Base-by-base conservation (phyloP, 2,888 invertebrate genomes). In the Clivina fossor region DNA sequence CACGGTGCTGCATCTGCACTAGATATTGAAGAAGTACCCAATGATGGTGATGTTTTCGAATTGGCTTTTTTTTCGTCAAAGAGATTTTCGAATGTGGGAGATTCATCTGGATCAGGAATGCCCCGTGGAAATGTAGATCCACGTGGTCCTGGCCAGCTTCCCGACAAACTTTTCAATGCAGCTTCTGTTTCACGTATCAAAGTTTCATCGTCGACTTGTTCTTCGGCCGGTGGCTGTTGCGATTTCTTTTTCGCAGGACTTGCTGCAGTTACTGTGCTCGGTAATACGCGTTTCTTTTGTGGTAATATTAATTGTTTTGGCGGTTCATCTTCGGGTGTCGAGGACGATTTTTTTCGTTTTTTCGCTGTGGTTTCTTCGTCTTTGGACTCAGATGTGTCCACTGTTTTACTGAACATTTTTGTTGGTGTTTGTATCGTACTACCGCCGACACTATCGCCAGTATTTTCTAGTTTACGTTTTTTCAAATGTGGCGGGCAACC, bases 131-230 rank as follows among this genome's bases (percentile, higher is more conserved):
- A 85, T 5, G 78, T 68, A 24, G 81, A 80, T 4, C 80, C 80
- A 40, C 84, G 74, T 19, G 84, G 83, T 9, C 87, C 87, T 4
- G 86, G 84, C 88, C 91, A 91, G 70, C 86, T 90, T 11, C 90
- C 90, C 0, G 92, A 90, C n/a, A 93, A 75, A 63, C 88, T 88
- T 71, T 90, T 89, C 22, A 93, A 73, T 0, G 92, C 92, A 1
- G 90, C 90, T 70, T 93, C 92, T 2, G 93, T 92, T 72, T 93
- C 93, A 46, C 90, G 79, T 60, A 93, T 90, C 50, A 91, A 78
- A 0, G 85, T 86, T 70, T 93, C 93, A 68, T 91, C 88, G 64
- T 90, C 89, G 15, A 63, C 66, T 11, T 65, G 68, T 46, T 69
- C 69, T 48, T 74, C 74, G 51, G 69, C 68, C 7, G 64, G 54